Percentiles rank a stretch among this genome's conserved stretches.
phyloP scores from a whole-genome alignment of 2,888 invertebrate genomes.

The Scaptomyza tumidula region DNA sequence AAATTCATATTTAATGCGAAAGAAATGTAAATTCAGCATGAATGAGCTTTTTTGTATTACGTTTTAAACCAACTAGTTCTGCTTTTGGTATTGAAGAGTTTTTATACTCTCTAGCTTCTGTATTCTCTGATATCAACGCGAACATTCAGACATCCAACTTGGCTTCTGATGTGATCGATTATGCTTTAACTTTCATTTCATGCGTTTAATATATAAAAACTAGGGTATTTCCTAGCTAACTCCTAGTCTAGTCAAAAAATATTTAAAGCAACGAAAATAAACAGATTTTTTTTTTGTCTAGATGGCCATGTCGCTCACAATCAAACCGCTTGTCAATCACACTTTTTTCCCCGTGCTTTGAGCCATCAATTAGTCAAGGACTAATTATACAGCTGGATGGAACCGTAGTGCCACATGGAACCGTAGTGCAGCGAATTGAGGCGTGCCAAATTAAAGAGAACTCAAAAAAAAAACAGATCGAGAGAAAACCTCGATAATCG shows the following conservation, averaged over 20 bases:
- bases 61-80: too few species aligned
- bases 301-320: conserved; percentile 48
- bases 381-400: conserved; percentile 58
- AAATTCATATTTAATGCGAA: too few species aligned
- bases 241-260: background rate
- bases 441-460: conserved; percentile 5
- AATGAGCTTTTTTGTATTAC: too few species aligned
- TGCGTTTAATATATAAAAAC: too few species aligned
- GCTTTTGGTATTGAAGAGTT: too few species aligned
- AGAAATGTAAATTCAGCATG: too few species aligned
- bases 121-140: too few species aligned
- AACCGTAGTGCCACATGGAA: background rate
- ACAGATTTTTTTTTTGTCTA: conserved; percentile 3
- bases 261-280: background rate
- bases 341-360: conserved; percentile 9
- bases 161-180: too few species aligned
- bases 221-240: conserved; percentile 7
- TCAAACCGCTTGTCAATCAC: conserved; percentile 70
- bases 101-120: too few species aligned
- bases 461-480: background rate
- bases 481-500: background rate
- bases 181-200: too few species aligned
- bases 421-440: background rate
- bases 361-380: conserved; percentile 62
- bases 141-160: too few species aligned